Conservation (phyloP, 2,888 invertebrate species). For the Agonopterix arenella region DNA sequence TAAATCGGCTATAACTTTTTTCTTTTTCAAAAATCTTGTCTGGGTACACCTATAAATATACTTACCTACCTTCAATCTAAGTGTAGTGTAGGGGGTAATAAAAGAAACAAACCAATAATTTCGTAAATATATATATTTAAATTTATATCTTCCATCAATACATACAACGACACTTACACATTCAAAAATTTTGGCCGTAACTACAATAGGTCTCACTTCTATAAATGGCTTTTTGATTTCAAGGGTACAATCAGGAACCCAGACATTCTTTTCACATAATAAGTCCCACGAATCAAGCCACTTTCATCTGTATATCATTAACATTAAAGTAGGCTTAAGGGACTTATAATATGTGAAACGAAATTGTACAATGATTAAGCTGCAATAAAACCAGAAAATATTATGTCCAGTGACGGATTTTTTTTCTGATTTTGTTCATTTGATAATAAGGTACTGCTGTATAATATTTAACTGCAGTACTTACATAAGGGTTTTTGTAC, state of each 20-base stretch:
- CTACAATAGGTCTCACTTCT: conserved; percentile 58
- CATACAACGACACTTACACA: conserved; percentile 72
- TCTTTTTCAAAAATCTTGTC: too few relatives aligned
- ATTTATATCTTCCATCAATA: conserved; percentile 78
- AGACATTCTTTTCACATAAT: too few relatives aligned
- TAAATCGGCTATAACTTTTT: too few relatives aligned
- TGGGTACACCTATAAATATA: too few relatives aligned
- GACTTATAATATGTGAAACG: neutral
- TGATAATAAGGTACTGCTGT: too few relatives aligned
- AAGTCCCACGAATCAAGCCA: neutral
- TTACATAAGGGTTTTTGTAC: neutral
- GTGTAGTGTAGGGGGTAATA: conserved; percentile 4
- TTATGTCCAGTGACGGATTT: too few relatives aligned
- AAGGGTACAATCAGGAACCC: too few relatives aligned
- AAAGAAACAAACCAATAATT: conserved; percentile 49
- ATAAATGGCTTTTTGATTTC: conserved; percentile 33
- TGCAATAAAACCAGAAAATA: neutral
- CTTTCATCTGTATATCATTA: too few relatives aligned
- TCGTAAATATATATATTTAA: conserved; percentile 78
- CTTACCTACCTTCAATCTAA: too few relatives aligned
- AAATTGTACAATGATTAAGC: neutral
- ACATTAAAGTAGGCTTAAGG: neutral
- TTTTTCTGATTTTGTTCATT: too few relatives aligned
- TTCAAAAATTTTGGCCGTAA: conserved; percentile 62
- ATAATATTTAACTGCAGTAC: too few relatives aligned